phyloP scores from a whole-genome alignment of 2,888 invertebrate genomes.

The Sesamia inferens region DNA sequence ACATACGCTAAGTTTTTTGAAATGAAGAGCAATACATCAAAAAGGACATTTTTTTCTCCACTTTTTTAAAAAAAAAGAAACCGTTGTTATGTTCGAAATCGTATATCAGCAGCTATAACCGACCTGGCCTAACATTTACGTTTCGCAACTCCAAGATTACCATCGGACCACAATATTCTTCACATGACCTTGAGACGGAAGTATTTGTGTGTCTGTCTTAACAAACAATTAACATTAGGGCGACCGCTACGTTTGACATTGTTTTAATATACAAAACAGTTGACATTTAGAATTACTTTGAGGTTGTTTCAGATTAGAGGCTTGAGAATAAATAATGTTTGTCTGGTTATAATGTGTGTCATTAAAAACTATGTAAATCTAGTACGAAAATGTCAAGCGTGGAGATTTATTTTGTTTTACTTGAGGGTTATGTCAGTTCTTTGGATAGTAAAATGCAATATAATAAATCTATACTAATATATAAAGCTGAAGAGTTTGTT shows the following conservation, averaged over 20 bases:
- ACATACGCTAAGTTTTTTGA: not conserved
- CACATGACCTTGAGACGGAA: constrained; percentile 66
- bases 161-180: constrained; percentile 71
- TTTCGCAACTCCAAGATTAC: constrained; percentile 72
- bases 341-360: constrained; percentile 16
- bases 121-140: constrained; percentile 33
- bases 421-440: not conserved
- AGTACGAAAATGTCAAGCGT: not conserved
- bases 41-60: not conserved
- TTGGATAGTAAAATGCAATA: not conserved
- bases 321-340: constrained; percentile 32
- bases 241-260: constrained; percentile 58
- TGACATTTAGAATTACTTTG: constrained; percentile 55
- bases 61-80: constrained; percentile 6
- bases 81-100: constrained; percentile 2
- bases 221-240: constrained; percentile 56
- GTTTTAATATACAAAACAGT: constrained; percentile 48
- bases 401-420: not conserved
- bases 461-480: too few species aligned
- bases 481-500: too few species aligned
- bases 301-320: constrained; percentile 31
- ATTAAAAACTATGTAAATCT: constrained; percentile 35
- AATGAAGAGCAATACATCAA: constrained; percentile 4
- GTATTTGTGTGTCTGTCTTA: constrained; percentile 52
- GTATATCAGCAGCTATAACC: constrained; percentile 28